Evolutionary conservation across 2,113 vertebrate genomes (phyloP).

Genomic region (Jaculus jaculus): DNA sequence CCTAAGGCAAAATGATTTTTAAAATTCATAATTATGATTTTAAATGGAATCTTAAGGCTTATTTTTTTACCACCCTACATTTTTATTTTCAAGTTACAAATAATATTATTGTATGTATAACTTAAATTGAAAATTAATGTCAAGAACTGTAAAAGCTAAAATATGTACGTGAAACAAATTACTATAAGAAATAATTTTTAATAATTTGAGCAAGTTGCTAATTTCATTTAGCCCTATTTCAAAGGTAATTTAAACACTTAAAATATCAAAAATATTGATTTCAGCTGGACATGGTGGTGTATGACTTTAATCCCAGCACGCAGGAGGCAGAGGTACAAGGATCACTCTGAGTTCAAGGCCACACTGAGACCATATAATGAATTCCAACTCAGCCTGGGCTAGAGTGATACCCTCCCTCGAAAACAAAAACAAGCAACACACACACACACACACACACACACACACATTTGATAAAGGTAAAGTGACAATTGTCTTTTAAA

Average conservation of each 20-base stretch:
- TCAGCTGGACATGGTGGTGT: too few relatives aligned
- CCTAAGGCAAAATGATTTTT: neutral
- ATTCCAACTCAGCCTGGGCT: too few relatives aligned
- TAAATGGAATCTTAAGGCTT: conserved; percentile 41
- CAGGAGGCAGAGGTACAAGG: too few relatives aligned
- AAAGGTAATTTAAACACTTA: conserved; percentile 35
- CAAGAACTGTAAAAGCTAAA: conserved; percentile 33
- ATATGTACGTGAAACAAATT: neutral
- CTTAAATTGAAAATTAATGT: conserved; percentile 27
- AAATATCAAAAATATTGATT: conserved; percentile 6
- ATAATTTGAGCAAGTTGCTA: conserved; percentile 19
- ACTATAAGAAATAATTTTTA: conserved; percentile 28
- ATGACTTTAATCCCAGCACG: too few relatives aligned
- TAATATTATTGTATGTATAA: neutral
- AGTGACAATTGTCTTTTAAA: neutral
- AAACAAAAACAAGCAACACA: too few relatives aligned
- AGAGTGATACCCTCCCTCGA: too few relatives aligned
- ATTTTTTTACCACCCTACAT: neutral
- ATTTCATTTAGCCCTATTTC: conserved; percentile 4
- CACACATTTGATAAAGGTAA: conserved; percentile 22
- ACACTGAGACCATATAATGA: too few relatives aligned
- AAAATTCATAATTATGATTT: neutral
- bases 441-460: too few relatives aligned
- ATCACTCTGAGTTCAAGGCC: too few relatives aligned
- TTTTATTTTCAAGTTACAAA: conserved; percentile 42